phyloP scores from a whole-genome alignment of 64 coral and sea anemone genomes.

The Porites australiensis region DNA sequence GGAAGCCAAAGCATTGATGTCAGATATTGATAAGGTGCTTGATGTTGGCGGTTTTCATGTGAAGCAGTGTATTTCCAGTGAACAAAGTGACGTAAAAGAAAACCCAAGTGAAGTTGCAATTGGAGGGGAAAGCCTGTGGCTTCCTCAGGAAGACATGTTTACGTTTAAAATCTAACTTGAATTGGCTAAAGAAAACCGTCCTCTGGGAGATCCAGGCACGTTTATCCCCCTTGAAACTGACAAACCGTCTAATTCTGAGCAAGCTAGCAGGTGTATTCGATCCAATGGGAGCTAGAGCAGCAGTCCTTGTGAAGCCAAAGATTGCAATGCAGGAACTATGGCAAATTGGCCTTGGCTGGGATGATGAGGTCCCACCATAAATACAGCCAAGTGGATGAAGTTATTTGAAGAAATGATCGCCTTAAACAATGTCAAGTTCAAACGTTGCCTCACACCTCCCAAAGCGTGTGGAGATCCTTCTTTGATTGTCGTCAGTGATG shows the following conservation, averaged over 20 bases:
- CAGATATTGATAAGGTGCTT: slow-evolving; percentile 35
- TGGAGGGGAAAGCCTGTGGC: neutral
- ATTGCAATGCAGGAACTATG: slow-evolving; percentile 47
- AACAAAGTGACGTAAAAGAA: neutral
- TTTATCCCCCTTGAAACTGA: neutral
- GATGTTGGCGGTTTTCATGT: slow-evolving; percentile 46
- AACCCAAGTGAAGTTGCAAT: neutral
- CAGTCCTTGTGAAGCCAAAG: slow-evolving; percentile 49
- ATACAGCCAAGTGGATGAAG: slow-evolving; percentile 29
- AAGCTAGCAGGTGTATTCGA: slow-evolving; percentile 50
- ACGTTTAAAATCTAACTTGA: slow-evolving; percentile 17
- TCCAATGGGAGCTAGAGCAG: slow-evolving; percentile 36
- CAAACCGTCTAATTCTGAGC: slow-evolving; percentile 60
- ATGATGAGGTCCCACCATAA: slow-evolving; percentile 50
- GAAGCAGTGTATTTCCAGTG: slow-evolving; percentile 16
- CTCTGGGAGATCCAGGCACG: neutral
- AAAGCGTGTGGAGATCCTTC: slow-evolving; percentile 8
- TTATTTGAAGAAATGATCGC: slow-evolving; percentile 26
- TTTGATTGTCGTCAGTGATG: slow-evolving; percentile 56
- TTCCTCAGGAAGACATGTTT: slow-evolving; percentile 25
- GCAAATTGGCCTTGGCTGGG: slow-evolving; percentile 49
- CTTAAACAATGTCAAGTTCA: slow-evolving; percentile 11
- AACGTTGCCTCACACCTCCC: slow-evolving; percentile 45
- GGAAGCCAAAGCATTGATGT: slow-evolving; percentile 33
- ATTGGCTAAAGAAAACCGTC: neutral